Evolutionary conservation across 2,888 invertebrate genomes (phyloP).

Genomic region (Eumacrocentrus americanus): DNA sequence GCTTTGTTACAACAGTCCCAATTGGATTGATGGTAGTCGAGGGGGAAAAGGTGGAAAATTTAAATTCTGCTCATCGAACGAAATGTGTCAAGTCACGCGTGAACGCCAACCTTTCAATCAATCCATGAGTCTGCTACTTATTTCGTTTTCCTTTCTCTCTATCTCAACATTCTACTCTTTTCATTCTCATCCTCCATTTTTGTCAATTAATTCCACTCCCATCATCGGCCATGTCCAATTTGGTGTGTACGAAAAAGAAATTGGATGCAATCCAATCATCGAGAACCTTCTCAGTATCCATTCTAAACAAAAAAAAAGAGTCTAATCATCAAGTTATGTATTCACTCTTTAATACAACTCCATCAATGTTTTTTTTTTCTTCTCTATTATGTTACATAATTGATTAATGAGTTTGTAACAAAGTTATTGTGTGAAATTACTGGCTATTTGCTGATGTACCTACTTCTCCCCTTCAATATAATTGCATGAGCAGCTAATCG

Average conservation of each 20-base stretch:
- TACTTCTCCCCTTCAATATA: conserved; percentile 1
- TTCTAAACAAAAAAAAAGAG: not conserved
- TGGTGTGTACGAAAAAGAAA: not conserved
- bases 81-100: conserved; percentile 28
- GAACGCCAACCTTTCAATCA: conserved; percentile 20
- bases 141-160: conserved; percentile 12
- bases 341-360: not conserved
- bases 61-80: conserved; percentile 15
- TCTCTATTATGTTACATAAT: not conserved
- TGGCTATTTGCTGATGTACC: conserved; percentile 8
- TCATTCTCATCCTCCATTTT: not conserved
- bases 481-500: conserved; percentile 17
- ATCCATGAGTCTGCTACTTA: conserved; percentile 19
- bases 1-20: conserved; percentile 20
- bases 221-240: not conserved
- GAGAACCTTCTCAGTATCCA: not conserved
- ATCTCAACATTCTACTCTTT: not conserved
- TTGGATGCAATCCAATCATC: not conserved
- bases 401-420: not conserved
- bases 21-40: not conserved
- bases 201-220: not conserved
- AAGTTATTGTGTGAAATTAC: conserved; percentile 8
- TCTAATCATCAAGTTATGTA: not conserved
- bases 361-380: conserved; percentile 7
- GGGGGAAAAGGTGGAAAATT: conserved; percentile 15